Percentiles rank a stretch among this genome's conserved stretches.
These are phyloP conservation scores for Phymastichus coffea DNA, from an alignment of 1,140 invertebrate genomes.

Conservation along the genomic window DNA sequence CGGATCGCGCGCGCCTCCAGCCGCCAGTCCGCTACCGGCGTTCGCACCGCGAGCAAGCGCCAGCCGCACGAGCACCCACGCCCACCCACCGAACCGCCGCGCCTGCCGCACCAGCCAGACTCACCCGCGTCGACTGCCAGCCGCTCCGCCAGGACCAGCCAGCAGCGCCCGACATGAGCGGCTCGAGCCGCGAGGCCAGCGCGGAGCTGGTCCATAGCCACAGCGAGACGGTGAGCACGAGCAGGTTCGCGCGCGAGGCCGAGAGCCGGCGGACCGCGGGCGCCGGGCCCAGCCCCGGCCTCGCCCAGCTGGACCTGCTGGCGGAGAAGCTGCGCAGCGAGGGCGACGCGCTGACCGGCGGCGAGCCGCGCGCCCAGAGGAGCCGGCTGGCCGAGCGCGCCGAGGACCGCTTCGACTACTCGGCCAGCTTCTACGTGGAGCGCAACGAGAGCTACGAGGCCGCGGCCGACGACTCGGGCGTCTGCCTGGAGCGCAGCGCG, in stretches of 20 bases:
- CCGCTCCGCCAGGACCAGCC: too few relatives aligned
- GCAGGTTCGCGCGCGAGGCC: constrained; percentile 15
- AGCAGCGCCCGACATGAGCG: not conserved
- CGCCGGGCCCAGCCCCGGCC: not conserved
- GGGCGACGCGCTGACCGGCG: not conserved
- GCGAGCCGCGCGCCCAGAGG: not conserved
- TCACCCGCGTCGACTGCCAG: too few relatives aligned
- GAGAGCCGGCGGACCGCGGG: too few relatives aligned
- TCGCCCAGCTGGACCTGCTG: not conserved
- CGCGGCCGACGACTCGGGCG: too few relatives aligned
- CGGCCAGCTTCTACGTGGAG: constrained; percentile 21
- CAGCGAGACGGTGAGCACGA: constrained; percentile 29
- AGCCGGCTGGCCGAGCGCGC: not conserved
- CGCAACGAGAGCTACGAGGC: not conserved
- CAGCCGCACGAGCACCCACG: too few relatives aligned
- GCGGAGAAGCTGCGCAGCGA: not conserved
- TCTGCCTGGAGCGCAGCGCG: too few relatives aligned
- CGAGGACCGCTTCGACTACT: too few relatives aligned
- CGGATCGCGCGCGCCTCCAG: not conserved
- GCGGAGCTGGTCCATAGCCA: not conserved
- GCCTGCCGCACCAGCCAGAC: not conserved
- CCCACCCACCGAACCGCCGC: too few relatives aligned
- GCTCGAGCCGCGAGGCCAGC: not conserved
- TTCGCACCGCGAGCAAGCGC: not conserved
- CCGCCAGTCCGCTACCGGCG: constrained; percentile 22